phyloP scores from a whole-genome alignment of 2,113 vertebrate genomes.

The Sinocyclocheilus anophthalmus region DNA sequence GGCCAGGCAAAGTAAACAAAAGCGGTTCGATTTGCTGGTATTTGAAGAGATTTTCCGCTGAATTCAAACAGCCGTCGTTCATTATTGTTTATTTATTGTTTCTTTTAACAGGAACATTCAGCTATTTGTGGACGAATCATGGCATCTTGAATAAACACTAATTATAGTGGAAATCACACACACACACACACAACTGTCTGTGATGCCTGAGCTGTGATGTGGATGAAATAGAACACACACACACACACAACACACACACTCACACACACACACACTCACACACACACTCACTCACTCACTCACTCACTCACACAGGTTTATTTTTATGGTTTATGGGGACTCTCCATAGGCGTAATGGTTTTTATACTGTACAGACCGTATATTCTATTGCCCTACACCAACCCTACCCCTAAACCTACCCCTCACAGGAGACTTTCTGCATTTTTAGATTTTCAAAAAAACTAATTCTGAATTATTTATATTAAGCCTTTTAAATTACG shows the following conservation, averaged over 20 bases:
- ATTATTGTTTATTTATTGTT: not conserved
- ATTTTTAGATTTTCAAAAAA: too few species aligned
- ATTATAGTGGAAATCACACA: constrained; percentile 50
- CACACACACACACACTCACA: not conserved
- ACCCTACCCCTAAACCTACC: too few species aligned
- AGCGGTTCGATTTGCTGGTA: constrained; percentile 1
- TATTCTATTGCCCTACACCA: too few species aligned
- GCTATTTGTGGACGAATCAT: constrained; percentile 43
- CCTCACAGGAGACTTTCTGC: too few species aligned
- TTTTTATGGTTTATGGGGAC: too few species aligned
- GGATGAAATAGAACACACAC: not conserved
- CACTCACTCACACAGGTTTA: too few species aligned
- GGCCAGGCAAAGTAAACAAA: constrained; percentile 1
- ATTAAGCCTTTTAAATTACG: too few species aligned
- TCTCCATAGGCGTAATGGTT: too few species aligned
- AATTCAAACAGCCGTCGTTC: not conserved
- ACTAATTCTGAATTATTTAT: too few species aligned
- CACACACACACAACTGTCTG: constrained; percentile 21
- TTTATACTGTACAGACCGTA: too few species aligned
- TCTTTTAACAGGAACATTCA: not conserved
- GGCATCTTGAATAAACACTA: constrained; percentile 55
- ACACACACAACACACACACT: not conserved
- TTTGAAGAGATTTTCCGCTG: not conserved
- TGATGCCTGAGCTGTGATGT: constrained; percentile 33
- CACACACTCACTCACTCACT: too few species aligned